Percentiles rank a stretch among this genome's conserved stretches.
Conservation (phyloP, 2,888 invertebrate species). For the Geophilus truncorum region DNA sequence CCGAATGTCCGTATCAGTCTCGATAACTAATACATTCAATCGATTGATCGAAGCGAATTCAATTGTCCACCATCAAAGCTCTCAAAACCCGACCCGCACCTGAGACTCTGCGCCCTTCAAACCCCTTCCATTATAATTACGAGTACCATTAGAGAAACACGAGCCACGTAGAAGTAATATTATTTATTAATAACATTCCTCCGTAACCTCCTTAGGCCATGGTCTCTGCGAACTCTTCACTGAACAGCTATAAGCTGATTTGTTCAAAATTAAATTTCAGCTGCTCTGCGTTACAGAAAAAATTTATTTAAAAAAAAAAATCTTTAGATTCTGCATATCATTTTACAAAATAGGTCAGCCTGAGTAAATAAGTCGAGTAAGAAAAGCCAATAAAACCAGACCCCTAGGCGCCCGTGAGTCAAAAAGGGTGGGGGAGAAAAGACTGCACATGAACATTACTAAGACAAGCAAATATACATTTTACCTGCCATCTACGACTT, state of each 20-base stretch:
- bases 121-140: conserved; percentile 12
- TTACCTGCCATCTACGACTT: background rate
- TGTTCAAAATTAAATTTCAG: background rate
- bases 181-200: conserved; percentile 12
- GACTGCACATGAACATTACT: background rate
- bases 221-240: background rate
- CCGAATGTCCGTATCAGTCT: background rate
- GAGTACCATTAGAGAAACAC: background rate
- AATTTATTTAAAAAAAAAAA: background rate
- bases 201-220: background rate
- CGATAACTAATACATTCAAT: background rate
- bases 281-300: background rate
- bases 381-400: conserved; percentile 13
- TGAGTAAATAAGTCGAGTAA: background rate
- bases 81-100: background rate
- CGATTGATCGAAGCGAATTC: background rate
- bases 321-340: background rate
- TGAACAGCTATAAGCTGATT: background rate
- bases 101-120: background rate
- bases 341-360: background rate
- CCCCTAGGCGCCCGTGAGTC: conserved; percentile 6
- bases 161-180: background rate
- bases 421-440: background rate
- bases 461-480: background rate
- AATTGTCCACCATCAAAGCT: background rate